phyloP scores from a whole-genome alignment of 2,888 invertebrate genomes.

The Ophraella communa region DNA sequence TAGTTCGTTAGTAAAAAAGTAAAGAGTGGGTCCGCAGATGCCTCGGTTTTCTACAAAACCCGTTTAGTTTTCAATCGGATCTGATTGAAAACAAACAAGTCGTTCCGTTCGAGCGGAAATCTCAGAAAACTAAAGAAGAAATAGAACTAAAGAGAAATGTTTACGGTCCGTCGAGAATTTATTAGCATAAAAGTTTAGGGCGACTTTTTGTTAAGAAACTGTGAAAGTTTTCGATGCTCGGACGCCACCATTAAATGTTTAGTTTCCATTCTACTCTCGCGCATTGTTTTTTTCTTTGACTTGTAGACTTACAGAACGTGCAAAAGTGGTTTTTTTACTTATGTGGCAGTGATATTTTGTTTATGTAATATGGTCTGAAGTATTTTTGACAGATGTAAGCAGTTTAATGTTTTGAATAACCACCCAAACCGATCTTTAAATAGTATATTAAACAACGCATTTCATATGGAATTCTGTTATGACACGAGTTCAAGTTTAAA shows the following conservation, averaged over 20 bases:
- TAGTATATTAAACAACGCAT: no score
- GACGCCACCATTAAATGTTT: slow-evolving; percentile 7
- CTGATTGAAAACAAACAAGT: slow-evolving; percentile 44
- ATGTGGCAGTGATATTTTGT: no score
- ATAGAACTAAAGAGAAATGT: slow-evolving; percentile 24
- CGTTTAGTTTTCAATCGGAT: slow-evolving; percentile 39
- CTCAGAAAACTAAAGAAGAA: slow-evolving; percentile 40
- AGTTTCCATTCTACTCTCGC: slow-evolving; percentile 8
- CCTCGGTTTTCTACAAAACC: slow-evolving; percentile 12
- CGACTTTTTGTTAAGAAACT: slow-evolving; percentile 14
- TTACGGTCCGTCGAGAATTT: slow-evolving; percentile 21
- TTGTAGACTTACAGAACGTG: no score
- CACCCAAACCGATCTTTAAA: no score
- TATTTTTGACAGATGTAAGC: no score
- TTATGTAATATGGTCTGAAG: no score
- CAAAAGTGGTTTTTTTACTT: no score
- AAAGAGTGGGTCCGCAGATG: not conserved
- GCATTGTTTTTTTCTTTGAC: no score
- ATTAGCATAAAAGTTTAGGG: slow-evolving; percentile 30
- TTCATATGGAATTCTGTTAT: no score
- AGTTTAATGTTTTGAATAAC: no score
- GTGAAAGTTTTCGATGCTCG: slow-evolving; percentile 25
- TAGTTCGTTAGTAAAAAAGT: not conserved
- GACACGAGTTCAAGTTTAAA: no score
- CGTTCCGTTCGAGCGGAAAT: slow-evolving; percentile 43